Percentiles rank a stretch among this genome's conserved stretches.
Conservation (phyloP, 2,888 invertebrate species). For the Cataglyphis cursor region DNA sequence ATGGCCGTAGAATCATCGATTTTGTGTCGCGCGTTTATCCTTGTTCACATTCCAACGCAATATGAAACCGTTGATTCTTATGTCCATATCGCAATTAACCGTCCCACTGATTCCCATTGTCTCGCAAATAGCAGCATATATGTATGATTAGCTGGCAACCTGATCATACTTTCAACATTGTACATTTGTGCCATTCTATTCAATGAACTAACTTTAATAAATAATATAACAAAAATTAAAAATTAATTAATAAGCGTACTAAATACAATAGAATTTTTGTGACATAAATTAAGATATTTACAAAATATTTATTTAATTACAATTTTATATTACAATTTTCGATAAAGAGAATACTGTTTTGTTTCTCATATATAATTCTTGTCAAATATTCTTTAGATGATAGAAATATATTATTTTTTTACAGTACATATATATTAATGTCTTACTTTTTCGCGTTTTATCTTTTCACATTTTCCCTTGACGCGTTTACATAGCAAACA, state of each 20-base stretch:
- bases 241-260: neutral
- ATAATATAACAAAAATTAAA: neutral
- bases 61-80: conserved; percentile 33
- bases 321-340: neutral
- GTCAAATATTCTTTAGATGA: neutral
- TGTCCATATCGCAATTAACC: conserved; percentile 46
- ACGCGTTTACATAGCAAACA: conserved; percentile 19
- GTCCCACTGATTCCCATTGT: conserved; percentile 27
- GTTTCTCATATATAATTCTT: neutral
- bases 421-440: neutral
- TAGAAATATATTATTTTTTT: conserved; percentile 25
- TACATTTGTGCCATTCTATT: conserved; percentile 18
- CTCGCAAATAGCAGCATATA: conserved; percentile 33
- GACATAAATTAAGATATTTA: neutral
- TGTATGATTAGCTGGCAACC: conserved; percentile 13
- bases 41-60: conserved; percentile 12
- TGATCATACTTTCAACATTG: conserved; percentile 34
- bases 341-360: neutral
- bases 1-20: conserved; percentile 66
- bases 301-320: neutral
- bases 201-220: conserved; percentile 3
- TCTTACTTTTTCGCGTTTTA: neutral
- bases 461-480: neutral
- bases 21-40: conserved; percentile 47
- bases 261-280: neutral